Percentiles rank a stretch among this genome's conserved stretches.
These are phyloP conservation scores for Apis florea DNA, from an alignment of 1,140 invertebrate species.

Conservation along the genomic window DNA sequence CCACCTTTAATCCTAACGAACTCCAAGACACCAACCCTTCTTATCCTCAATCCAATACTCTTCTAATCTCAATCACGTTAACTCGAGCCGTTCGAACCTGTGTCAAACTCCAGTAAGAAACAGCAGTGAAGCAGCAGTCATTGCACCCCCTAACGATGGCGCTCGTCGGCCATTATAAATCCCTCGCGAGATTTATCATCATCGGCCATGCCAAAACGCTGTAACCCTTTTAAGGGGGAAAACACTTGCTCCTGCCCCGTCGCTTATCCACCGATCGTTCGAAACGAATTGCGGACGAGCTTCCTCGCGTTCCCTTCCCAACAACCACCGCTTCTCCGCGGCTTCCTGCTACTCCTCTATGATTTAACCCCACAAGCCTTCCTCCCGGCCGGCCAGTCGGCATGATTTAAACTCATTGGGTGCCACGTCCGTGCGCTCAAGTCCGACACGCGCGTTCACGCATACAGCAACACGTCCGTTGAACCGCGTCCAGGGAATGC, in stretches of 20 bases:
- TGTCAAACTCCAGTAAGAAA: neutral
- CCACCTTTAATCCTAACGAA: too few species aligned
- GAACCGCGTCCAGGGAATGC: constrained; percentile 28
- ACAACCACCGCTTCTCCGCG: constrained; percentile 22
- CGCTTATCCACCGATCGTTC: constrained; percentile 44
- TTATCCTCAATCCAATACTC: too few species aligned
- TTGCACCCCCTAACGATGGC: constrained; percentile 34
- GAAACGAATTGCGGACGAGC: constrained; percentile 51
- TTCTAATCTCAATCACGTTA: too few species aligned
- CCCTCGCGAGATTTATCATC: constrained; percentile 20
- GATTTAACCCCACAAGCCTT: constrained; percentile 60
- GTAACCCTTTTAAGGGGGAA: neutral
- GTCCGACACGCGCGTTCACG: constrained; percentile 58
- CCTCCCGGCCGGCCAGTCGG: too few species aligned
- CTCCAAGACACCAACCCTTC: too few species aligned
- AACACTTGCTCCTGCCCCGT: too few species aligned
- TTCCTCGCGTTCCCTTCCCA: neutral
- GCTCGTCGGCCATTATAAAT: constrained; percentile 32
- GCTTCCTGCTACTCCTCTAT: constrained; percentile 61
- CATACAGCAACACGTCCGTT: constrained; percentile 39
- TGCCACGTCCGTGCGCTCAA: constrained; percentile 72
- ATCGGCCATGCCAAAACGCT: neutral
- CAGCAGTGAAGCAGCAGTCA: constrained; percentile 22
- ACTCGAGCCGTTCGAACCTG: too few species aligned
- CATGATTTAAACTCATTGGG: constrained; percentile 79